Percentiles rank a stretch among this genome's conserved stretches.
phyloP scores from a whole-genome alignment of 2,113 vertebrate species.

The Hyperopisus bebe region DNA sequence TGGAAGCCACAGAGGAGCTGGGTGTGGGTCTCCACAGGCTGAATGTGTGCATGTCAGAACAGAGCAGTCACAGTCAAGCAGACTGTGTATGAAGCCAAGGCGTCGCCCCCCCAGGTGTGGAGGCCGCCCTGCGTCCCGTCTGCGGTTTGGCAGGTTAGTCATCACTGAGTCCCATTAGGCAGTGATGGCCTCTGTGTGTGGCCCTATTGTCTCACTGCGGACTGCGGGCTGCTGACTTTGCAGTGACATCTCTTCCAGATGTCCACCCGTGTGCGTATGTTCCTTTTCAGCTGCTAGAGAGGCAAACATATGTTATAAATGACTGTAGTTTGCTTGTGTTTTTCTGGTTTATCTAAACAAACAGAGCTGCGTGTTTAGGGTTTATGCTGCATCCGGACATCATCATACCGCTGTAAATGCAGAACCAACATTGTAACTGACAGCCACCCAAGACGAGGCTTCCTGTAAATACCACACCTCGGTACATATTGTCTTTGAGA shows the following conservation, averaged over 20 bases:
- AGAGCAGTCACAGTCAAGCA: not conserved
- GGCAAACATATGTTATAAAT: not conserved
- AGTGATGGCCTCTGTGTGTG: not conserved
- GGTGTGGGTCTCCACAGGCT: not conserved
- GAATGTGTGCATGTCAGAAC: not conserved
- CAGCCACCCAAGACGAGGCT: not conserved
- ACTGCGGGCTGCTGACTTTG: not conserved
- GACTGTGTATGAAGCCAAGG: not conserved
- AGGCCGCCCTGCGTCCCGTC: not conserved
- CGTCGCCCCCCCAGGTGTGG: not conserved
- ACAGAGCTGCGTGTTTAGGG: not conserved
- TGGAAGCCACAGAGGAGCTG: not conserved
- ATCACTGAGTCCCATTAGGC: not conserved
- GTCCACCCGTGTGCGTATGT: not conserved
- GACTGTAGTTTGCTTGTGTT: not conserved
- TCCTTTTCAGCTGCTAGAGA: not conserved
- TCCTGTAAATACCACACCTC: not conserved
- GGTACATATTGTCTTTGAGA: not conserved
- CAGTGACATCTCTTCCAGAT: not conserved
- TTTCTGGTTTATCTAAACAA: not conserved
- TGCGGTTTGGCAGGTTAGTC: not conserved
- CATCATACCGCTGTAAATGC: not conserved
- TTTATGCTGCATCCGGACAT: not conserved
- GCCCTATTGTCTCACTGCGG: not conserved
- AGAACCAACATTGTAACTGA: not conserved